Conservation (phyloP, 1,140 invertebrate species). For the Schlechtendalia chinensis region DNA sequence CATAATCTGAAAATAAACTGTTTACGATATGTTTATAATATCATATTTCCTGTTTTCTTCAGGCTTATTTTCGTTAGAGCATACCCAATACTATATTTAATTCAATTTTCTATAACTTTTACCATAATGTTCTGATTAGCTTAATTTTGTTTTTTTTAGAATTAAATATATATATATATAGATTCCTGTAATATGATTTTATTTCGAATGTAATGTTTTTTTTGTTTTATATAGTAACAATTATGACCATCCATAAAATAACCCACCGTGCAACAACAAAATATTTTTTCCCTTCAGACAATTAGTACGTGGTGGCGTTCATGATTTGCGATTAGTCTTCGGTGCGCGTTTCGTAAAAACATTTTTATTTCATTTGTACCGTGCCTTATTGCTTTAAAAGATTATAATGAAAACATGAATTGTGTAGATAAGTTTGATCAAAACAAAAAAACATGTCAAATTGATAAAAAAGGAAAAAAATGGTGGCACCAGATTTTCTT, state of each 20-base stretch:
- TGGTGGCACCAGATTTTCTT: no score
- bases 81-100: background rate
- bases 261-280: background rate
- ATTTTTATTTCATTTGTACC: no score
- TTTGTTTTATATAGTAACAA: background rate
- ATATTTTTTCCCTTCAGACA: background rate
- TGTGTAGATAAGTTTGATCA: no score
- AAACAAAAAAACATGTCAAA: no score
- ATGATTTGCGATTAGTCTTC: background rate
- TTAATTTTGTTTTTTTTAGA: background rate
- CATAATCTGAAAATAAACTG: conserved; percentile 1
- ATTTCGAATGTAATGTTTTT: background rate
- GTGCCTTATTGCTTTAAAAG: no score
- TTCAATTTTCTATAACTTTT: background rate
- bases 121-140: background rate
- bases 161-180: background rate
- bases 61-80: background rate
- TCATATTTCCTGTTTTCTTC: background rate
- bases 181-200: background rate
- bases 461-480: no score
- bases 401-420: no score
- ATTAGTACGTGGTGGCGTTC: background rate
- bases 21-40: background rate
- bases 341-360: background rate
- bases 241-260: conserved; percentile 23